A percentile compares a stretch with the other conserved stretches of the same genome.
Evolutionary conservation across 1,140 invertebrate species (phyloP).

Genomic region (Mylabris phalerata): DNA sequence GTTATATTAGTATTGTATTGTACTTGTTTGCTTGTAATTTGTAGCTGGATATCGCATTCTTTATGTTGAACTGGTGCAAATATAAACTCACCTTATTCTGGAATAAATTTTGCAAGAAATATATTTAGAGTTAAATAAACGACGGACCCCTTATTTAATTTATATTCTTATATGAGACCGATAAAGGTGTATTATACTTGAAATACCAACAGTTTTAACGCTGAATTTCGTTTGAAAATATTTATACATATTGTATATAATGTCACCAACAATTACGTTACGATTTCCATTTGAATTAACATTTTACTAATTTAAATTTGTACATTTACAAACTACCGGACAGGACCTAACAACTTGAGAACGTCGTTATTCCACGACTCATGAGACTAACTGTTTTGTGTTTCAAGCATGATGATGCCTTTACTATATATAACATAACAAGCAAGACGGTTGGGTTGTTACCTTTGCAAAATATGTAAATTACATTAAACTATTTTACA

Average conservation of each 20-base stretch:
- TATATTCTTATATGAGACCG: neutral
- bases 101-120: neutral
- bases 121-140: constrained; percentile 1
- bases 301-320: constrained; percentile 11
- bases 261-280: too few species aligned
- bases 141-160: neutral
- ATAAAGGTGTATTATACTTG: too few species aligned
- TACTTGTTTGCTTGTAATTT: too few species aligned
- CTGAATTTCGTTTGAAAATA: too few species aligned
- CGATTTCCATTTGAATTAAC: too few species aligned
- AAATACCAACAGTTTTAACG: too few species aligned
- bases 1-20: too few species aligned
- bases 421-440: constrained; percentile 4
- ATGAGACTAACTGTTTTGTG: constrained; percentile 13
- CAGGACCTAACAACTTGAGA: constrained; percentile 10
- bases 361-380: constrained; percentile 13
- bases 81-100: too few species aligned
- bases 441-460: constrained; percentile 7
- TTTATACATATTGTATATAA: too few species aligned
- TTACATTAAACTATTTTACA: constrained; percentile 14
- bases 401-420: constrained; percentile 8
- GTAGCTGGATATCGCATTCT: too few species aligned
- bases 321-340: constrained; percentile 13
- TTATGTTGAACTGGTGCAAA: too few species aligned
- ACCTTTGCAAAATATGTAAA: constrained; percentile 15